Conservation (phyloP, 2,113 vertebrate genomes). For the Heterochromis multidens region DNA sequence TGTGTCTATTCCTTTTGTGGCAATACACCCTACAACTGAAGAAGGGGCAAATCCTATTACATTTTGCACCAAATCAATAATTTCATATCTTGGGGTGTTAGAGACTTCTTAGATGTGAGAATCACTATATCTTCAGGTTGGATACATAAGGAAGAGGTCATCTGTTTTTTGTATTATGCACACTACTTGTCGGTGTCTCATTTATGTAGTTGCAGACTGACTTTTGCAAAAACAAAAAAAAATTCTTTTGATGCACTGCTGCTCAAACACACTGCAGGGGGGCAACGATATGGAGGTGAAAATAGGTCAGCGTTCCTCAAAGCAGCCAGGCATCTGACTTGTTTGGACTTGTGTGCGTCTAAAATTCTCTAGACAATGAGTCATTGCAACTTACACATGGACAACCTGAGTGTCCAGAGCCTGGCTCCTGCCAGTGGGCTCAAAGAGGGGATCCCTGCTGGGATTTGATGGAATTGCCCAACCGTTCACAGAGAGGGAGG, state of each 20-base stretch:
- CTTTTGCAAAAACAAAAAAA: not conserved
- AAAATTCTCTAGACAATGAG: conserved; percentile 26
- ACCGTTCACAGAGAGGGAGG: conserved; percentile 12
- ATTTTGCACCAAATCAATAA: not conserved
- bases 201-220: not conserved
- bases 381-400: not conserved
- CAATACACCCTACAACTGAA: not conserved
- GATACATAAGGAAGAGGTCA: not conserved
- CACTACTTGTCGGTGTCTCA: not conserved
- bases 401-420: not conserved
- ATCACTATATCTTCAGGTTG: not conserved
- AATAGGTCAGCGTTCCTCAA: conserved; percentile 27
- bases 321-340: conserved; percentile 14
- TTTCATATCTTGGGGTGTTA: not conserved
- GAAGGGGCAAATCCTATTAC: not conserved
- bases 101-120: not conserved
- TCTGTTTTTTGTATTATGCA: not conserved
- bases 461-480: conserved; percentile 32
- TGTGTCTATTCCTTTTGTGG: not conserved
- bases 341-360: not conserved
- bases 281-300: conserved; percentile 10
- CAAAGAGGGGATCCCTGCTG: conserved; percentile 31
- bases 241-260: conserved; percentile 20
- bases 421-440: conserved; percentile 25
- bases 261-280: conserved; percentile 17